phyloP scores from a whole-genome alignment of 2,113 vertebrate species.

The human (Homo sapiens) region GRCh38 chr1:246798501-246799000 shows the following conservation, averaged over 20 bases:
- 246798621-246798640: accelerated
- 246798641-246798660: neutral
- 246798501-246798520: neutral
- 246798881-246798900: accelerated
- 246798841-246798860: neutral
- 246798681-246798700: accelerated
- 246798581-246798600: accelerated
- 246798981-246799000: neutral
- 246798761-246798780: accelerated
- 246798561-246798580: neutral
- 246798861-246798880: neutral
- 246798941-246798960: neutral
- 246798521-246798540: neutral
- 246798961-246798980: neutral
- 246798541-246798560: neutral
- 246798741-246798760: neutral
- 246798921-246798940: accelerated
- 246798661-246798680: neutral
- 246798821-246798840: neutral
- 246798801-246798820: neutral
- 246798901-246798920: accelerated
- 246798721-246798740: neutral
- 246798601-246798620: accelerated
- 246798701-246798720: neutral
- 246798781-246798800: neutral